Evolutionary conservation across 2,797 vertebrate species (phyloP).

Genomic region (Gambusia yucatana): DNA sequence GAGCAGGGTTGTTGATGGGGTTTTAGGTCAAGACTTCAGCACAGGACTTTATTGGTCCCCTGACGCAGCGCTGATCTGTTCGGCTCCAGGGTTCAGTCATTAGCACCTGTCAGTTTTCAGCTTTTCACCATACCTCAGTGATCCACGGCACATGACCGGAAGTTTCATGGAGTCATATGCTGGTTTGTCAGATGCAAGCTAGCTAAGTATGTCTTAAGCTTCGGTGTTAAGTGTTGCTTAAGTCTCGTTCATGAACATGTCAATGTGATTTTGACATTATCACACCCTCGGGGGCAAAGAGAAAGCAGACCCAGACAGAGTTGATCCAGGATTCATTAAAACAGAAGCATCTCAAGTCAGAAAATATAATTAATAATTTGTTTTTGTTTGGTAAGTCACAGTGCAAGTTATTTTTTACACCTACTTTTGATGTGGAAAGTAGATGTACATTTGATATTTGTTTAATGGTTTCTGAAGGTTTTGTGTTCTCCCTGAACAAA

Average conservation of each 20-base stretch:
- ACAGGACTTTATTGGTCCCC: constrained; percentile 48
- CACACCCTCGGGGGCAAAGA: constrained; percentile 40
- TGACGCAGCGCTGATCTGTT: constrained; percentile 48
- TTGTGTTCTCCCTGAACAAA: constrained; percentile 5
- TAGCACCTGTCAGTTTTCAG: constrained; percentile 74
- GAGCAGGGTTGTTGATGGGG: constrained; percentile 6
- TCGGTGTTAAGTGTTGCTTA: constrained; percentile 16
- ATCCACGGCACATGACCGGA: constrained; percentile 64
- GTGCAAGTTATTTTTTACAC: constrained; percentile 10
- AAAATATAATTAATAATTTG: neutral
- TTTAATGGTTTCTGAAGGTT: constrained; percentile 9
- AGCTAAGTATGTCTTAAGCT: constrained; percentile 34
- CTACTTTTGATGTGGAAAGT: constrained; percentile 10
- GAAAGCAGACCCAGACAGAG: constrained; percentile 37
- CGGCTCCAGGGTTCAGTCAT: constrained; percentile 66
- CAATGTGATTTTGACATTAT: constrained; percentile 46
- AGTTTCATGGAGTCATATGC: constrained; percentile 50
- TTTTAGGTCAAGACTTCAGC: constrained; percentile 13
- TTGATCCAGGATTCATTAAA: constrained; percentile 32
- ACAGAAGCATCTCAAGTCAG: neutral
- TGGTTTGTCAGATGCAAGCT: constrained; percentile 58
- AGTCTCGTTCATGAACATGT: constrained; percentile 23
- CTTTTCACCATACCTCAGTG: constrained; percentile 71
- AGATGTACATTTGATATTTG: constrained; percentile 4
- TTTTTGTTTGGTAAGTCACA: neutral